A percentile compares a stretch with the other conserved stretches of the same genome.
phyloP scores from a whole-genome alignment of 2,888 invertebrate genomes.

The Megaustenia siamemsis region DNA sequence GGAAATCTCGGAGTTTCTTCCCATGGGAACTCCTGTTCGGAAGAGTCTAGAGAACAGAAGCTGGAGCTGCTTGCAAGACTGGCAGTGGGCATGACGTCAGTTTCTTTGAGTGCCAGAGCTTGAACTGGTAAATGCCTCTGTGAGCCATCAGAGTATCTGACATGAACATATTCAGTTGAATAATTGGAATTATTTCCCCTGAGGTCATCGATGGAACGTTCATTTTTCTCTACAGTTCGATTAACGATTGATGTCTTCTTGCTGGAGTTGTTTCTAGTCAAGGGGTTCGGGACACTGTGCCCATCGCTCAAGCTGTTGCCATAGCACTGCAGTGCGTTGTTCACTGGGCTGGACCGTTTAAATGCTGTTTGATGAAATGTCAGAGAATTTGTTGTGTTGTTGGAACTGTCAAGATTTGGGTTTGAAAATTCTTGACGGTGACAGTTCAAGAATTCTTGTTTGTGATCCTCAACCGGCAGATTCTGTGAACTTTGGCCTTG shows the following conservation, averaged over 20 bases:
- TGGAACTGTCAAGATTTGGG: not conserved
- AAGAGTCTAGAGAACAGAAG: not conserved
- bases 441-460: not conserved
- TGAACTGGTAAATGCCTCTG: not conserved
- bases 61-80: not conserved
- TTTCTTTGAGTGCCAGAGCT: not conserved
- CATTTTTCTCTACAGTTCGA: not conserved
- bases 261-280: not conserved
- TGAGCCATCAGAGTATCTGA: not conserved
- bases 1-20: slow-evolving; percentile 18
- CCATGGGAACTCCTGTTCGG: not conserved
- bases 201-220: not conserved
- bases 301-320: slow-evolving; percentile 16
- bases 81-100: not conserved
- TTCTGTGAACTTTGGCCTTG: not conserved
- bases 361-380: not conserved
- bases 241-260: no score
- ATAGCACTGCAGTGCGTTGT: slow-evolving; percentile 32
- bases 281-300: not conserved
- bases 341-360: not conserved
- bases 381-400: not conserved
- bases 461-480: not conserved
- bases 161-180: not conserved
- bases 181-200: not conserved
- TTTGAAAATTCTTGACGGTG: not conserved